Percentiles rank a stretch among this genome's conserved stretches.
Conservation (phyloP, 2,113 vertebrate genomes). For the Girardinichthys multiradiatus region DNA sequence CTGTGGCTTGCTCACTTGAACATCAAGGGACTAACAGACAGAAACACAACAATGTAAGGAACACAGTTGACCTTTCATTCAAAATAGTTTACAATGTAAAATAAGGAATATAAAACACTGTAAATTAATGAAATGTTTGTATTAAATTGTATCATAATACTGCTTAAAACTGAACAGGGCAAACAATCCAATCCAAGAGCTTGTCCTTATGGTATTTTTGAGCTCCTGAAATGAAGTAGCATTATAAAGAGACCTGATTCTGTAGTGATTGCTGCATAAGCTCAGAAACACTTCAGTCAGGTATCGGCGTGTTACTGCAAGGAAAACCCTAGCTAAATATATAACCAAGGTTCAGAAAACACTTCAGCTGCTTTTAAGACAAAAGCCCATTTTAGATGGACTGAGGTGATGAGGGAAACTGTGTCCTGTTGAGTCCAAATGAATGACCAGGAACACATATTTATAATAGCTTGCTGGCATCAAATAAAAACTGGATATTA, state of each 20-base stretch:
- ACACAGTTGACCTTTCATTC: background rate
- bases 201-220: background rate
- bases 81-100: background rate
- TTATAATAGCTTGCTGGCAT: background rate
- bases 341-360: background rate
- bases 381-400: background rate
- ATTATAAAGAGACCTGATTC: no score
- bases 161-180: background rate
- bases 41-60: background rate
- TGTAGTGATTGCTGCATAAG: no score
- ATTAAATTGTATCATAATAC: background rate
- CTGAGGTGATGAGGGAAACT: background rate
- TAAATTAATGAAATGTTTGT: background rate
- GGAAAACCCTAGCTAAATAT: background rate
- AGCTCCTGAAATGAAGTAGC: no score
- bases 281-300: no score
- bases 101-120: background rate
- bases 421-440: background rate
- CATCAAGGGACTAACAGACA: conserved; percentile 36
- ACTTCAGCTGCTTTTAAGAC: background rate
- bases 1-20: conserved; percentile 44
- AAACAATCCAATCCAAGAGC: background rate
- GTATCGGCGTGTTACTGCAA: no score
- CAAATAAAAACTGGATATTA: background rate
- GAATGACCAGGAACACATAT: background rate